Percentiles rank a stretch among this genome's conserved stretches.
These are phyloP conservation scores for Rhinolophus ferrumequinum DNA, from an alignment of 2,113 vertebrate genomes.

Conservation along the genomic window DNA sequence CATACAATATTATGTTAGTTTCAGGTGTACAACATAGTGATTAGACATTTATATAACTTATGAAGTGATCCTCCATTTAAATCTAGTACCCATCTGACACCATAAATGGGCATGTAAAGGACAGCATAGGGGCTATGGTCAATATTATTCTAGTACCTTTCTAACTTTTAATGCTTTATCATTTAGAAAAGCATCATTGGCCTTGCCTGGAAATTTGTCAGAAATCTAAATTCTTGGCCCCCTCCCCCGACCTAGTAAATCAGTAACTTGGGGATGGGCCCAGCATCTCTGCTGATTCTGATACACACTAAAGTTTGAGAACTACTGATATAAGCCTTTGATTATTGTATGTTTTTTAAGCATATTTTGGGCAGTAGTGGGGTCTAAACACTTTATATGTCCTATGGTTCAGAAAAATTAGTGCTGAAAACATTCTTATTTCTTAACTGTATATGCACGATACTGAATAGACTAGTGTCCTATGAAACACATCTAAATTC, in stretches of 20 bases:
- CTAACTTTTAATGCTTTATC: background rate
- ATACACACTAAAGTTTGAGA: background rate
- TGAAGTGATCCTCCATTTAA: no score
- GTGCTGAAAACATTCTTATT: background rate
- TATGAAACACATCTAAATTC: background rate
- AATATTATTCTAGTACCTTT: no score
- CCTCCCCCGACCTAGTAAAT: background rate
- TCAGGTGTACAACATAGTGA: no score
- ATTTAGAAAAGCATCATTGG: background rate
- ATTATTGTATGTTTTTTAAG: background rate
- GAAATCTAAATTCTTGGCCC: background rate
- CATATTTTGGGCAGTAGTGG: background rate
- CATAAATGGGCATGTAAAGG: no score
- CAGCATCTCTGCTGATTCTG: background rate
- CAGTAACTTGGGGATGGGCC: background rate
- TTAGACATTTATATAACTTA: no score
- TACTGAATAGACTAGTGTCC: background rate
- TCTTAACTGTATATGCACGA: background rate
- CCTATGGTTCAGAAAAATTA: background rate
- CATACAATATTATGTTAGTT: background rate
- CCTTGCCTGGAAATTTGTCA: background rate
- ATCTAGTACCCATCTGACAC: no score
- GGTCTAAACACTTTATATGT: background rate
- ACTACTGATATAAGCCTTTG: background rate
- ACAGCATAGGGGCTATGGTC: no score